Evolutionary conservation across 2,113 vertebrate species (phyloP), one percentile per base, ranked within the genome.

Genomic region (Dascyllus trimaculatus): DNA sequence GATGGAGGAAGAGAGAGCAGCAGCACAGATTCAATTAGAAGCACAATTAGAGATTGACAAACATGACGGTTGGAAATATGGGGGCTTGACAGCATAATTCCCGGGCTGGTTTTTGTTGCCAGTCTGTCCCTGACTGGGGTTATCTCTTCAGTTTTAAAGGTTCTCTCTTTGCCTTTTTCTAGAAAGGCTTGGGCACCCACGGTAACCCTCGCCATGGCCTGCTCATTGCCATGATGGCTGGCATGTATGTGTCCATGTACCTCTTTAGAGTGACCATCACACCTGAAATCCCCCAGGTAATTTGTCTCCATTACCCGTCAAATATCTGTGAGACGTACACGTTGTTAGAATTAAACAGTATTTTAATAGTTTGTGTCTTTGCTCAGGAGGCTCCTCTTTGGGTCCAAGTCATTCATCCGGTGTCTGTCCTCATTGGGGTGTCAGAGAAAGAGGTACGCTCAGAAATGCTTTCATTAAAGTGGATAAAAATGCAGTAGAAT

Each of bases 211-310:
- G 98, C 11, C 98, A 99, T 0, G 22, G 79, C 0, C 94, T 99
- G 25, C 91, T 99, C 32, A 94, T 99, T 4, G 21, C 92, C 79
- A 99, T 99, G 98, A 99, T 99, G 98, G 94, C 94, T 0, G 96
- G 97, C 40, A 99, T 99, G 97, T 95, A 92, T 0, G 85, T 93
- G 24, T 98, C 98, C 56, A 96, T 99, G 97, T 97, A 96, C 64
- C 96, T 99, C 35, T 98, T 99, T 89, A 95, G 98, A 22, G 94
- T 97, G 59, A 99, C 97, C 0, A 93, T 99, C 90, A 97, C 95
- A 0, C 90, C 92, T 8, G 92, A 95, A 17, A 95, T 93, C 32
- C 90, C 96, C 63, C 89, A 97, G 96, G 98, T 99, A 93, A 86
- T 38, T 15, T 4, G 22, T 3, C 0, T 48, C 25, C 2, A 5